Base-by-base conservation (phyloP, 2,888 invertebrate genomes). In the Sinodicranocentrus sp. region DNA sequence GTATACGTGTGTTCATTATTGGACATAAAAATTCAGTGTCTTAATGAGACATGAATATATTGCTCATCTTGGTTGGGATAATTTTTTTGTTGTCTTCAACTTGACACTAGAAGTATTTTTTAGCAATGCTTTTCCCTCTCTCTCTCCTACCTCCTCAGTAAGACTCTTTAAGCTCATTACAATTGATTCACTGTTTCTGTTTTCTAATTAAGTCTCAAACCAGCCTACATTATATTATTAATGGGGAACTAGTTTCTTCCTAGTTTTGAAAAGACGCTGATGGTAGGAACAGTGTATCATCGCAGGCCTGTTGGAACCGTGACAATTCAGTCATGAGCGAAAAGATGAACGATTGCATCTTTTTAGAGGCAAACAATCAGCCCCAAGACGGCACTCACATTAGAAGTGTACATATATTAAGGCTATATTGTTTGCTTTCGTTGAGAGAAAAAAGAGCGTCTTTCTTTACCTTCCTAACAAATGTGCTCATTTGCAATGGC, bases 301-400 rank as follows among this genome's bases (percentile, higher is more conserved):
- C n/a, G 48, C 48, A n/a, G 2, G 2, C 15, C 72, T 70, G 76
- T 82, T 82, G 82, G 76, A 76, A 76, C 61, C 82, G 76, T 82
- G 82, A 82, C 82, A 82, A 82, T 76, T 76, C 28, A 76, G 82
- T 82, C 82, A 76, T 82, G 82, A 70, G 5, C 63, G 28, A 15
- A 57, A 61, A 54, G 71, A 63, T 79, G 63, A 79, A 79, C 28
- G 71, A 65, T 65, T 71, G 79, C 65, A 19, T 54, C 72, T 79
- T 57, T 63, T 21, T 23, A n/a, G n/a, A n/a, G n/a, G n/a, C 21
- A 21, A 28, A 10, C 43, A 43, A 39, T 65, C 10, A 65, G 48
- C n/a, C 48, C 21, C 19, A 63, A 63, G 33, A 63, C 33, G 3
- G 63, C 63, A 15, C n/a, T 17, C 63, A 63, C 28, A 33, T 21